These are phyloP conservation scores for Ochropacha duplaris DNA, from an alignment of 2,888 invertebrate species.

Conservation along the genomic window DNA sequence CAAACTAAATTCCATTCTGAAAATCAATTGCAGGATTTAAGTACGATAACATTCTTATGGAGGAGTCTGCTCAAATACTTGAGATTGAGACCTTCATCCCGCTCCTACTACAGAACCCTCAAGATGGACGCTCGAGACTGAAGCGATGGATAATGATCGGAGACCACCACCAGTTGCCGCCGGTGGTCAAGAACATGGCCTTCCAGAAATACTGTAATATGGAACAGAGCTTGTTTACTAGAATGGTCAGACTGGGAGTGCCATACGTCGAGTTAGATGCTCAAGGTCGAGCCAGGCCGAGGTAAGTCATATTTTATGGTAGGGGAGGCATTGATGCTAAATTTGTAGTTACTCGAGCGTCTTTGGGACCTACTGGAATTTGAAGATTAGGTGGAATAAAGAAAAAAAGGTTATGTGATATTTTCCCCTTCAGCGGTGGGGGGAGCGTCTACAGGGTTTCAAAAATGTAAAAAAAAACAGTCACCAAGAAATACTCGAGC, in stretches of 20 bases:
- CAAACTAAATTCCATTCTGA: background rate
- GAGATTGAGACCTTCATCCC: slow-evolving; percentile 99
- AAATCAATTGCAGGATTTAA: slow-evolving; percentile 87
- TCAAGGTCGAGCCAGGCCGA: slow-evolving; percentile 96
- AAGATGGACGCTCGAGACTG: slow-evolving; percentile 96
- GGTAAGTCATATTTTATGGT: slow-evolving; percentile 65
- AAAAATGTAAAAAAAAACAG: too few relatives aligned
- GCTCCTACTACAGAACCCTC: slow-evolving; percentile 97
- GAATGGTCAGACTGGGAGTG: slow-evolving; percentile 97
- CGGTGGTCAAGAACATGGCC: slow-evolving; percentile 99
- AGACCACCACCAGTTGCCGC: slow-evolving; percentile 99
- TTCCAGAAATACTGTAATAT: slow-evolving; percentile 99
- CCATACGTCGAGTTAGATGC: slow-evolving; percentile 99
- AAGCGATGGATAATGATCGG: slow-evolving; percentile 99
- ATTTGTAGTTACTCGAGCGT: too few relatives aligned
- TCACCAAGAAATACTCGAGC: too few relatives aligned
- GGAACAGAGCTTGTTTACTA: slow-evolving; percentile 99
- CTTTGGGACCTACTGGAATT: too few relatives aligned
- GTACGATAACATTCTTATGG: slow-evolving; percentile 99
- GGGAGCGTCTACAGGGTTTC: too few relatives aligned
- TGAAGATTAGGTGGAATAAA: too few relatives aligned
- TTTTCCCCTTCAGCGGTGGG: too few relatives aligned
- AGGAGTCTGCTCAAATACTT: slow-evolving; percentile 98
- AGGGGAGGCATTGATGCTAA: too few relatives aligned
- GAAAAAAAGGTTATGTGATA: too few relatives aligned